Evolutionary conservation across 2,888 invertebrate species (phyloP).

Genomic region (Patella pellucida): DNA sequence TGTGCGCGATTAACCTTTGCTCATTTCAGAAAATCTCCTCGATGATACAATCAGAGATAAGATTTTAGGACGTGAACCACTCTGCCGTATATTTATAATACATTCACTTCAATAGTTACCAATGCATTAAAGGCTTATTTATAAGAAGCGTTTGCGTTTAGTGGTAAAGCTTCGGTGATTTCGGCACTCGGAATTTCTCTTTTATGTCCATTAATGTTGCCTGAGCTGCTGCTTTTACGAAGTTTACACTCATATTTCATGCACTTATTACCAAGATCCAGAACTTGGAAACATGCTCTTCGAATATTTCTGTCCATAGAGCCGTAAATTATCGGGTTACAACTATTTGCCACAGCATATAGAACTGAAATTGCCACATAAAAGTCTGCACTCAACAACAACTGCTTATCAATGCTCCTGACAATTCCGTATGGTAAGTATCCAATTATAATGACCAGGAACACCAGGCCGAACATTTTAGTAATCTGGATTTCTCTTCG

Average conservation of each 20-base stretch:
- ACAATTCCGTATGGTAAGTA: conserved; percentile 68
- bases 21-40: no score
- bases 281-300: conserved; percentile 56
- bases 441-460: conserved; percentile 66
- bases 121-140: no score
- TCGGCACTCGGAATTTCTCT: conserved; percentile 23
- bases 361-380: conserved; percentile 67
- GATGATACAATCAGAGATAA: no score
- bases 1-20: no score
- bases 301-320: conserved; percentile 67
- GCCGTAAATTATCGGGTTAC: conserved; percentile 67
- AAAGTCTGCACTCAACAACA: conserved; percentile 60
- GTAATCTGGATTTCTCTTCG: conserved; percentile 68
- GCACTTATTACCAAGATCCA: conserved; percentile 43
- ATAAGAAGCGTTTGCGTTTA: conserved; percentile 27
- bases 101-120: no score
- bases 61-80: no score
- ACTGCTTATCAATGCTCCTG: conserved; percentile 63
- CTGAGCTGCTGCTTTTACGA: conserved; percentile 31
- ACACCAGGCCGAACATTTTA: conserved; percentile 70
- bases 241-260: conserved; percentile 38
- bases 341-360: conserved; percentile 67
- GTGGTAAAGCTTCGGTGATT: conserved; percentile 39
- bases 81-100: no score
- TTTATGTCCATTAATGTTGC: conserved; percentile 35